phyloP scores from a whole-genome alignment of 2,888 invertebrate genomes.

The Mythimna vitellina region DNA sequence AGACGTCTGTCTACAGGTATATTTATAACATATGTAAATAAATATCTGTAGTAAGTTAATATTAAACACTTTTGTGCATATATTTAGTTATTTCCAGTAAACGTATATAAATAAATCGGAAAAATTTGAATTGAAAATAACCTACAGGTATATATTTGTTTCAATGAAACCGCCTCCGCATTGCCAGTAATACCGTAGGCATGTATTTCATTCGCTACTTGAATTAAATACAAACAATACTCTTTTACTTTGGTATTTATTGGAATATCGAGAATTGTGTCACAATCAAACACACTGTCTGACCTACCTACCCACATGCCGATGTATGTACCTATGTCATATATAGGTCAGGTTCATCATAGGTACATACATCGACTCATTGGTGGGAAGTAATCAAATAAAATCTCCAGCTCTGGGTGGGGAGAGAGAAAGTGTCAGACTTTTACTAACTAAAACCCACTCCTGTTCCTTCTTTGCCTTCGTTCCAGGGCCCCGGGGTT shows the following conservation, averaged over 20 bases:
- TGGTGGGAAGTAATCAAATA: too few relatives aligned
- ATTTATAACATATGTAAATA: too few relatives aligned
- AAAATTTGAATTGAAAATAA: neutral
- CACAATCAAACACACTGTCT: constrained; percentile 8
- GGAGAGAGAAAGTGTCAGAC: neutral
- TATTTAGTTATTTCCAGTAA: too few relatives aligned
- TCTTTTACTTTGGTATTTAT: neutral
- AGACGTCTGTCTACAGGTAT: too few relatives aligned
- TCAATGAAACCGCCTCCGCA: constrained; percentile 1
- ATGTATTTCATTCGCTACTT: constrained; percentile 12
- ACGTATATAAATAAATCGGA: neutral
- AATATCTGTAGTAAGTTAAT: too few relatives aligned
- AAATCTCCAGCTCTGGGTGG: neutral
- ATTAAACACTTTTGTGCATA: too few relatives aligned
- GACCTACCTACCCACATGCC: constrained; percentile 7
- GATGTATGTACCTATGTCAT: too few relatives aligned
- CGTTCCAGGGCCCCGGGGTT: too few relatives aligned
- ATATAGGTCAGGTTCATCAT: too few relatives aligned
- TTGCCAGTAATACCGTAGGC: neutral
- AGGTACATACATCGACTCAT: neutral
- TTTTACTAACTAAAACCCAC: neutral
- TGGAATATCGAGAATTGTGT: constrained; percentile 7
- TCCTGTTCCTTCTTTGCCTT: neutral
- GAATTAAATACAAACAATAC: constrained; percentile 35
- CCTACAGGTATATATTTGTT: neutral